Conservation (phyloP, 1,140 invertebrate genomes). For the Micrasema longulum region DNA sequence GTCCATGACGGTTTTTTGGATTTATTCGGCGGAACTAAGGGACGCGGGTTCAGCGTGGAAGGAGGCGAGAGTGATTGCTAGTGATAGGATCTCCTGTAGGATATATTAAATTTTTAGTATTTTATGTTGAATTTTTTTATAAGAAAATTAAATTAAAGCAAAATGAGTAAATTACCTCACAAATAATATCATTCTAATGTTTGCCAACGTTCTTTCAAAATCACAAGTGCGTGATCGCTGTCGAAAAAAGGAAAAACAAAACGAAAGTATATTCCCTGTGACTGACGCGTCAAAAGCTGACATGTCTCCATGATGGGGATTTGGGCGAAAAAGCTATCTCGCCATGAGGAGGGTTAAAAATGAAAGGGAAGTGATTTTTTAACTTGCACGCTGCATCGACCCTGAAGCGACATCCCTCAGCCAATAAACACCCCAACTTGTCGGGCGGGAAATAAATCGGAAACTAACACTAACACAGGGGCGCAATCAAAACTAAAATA, state of each 20-base stretch:
- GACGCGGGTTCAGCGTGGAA: too few species aligned
- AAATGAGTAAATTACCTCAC: too few species aligned
- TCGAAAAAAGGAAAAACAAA: conserved; percentile 26
- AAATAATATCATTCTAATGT: too few species aligned
- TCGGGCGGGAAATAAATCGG: conserved; percentile 44
- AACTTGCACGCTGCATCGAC: conserved; percentile 43
- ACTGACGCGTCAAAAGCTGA: conserved; percentile 32
- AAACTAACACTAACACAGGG: conserved; percentile 17
- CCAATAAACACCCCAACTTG: conserved; percentile 55
- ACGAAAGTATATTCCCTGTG: not conserved
- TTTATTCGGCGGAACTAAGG: too few species aligned
- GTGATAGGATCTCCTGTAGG: too few species aligned
- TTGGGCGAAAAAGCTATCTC: conserved; percentile 17
- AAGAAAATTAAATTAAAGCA: too few species aligned
- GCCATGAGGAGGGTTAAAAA: conserved; percentile 47
- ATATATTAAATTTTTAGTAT: too few species aligned
- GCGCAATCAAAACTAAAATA: conserved; percentile 5
- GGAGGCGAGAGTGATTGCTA: too few species aligned
- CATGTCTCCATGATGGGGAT: conserved; percentile 20
- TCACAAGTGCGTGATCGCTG: conserved; percentile 1
- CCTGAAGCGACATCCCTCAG: conserved; percentile 32
- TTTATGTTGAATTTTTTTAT: too few species aligned
- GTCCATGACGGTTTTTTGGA: too few species aligned
- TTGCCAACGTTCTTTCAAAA: too few species aligned
- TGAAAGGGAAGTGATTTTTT: conserved; percentile 55